phyloP scores from a whole-genome alignment of 2,113 vertebrate genomes.

The Alces alces region DNA sequence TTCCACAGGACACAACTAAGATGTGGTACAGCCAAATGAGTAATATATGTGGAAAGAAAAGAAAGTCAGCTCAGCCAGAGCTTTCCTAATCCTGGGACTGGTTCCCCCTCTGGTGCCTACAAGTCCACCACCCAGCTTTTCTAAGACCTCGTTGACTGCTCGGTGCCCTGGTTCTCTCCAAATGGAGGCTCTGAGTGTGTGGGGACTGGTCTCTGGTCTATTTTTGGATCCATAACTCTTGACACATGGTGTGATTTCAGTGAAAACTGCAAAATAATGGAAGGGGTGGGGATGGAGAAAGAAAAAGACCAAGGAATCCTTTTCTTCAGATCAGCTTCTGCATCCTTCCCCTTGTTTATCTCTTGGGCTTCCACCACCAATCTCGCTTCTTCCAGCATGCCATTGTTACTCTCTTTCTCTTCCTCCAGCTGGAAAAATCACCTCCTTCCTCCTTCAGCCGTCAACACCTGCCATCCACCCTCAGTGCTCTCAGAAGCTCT shows the following conservation, averaged over 20 bases:
- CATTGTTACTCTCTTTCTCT: background rate
- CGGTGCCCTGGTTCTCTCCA: background rate
- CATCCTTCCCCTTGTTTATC: background rate
- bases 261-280: background rate
- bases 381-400: background rate
- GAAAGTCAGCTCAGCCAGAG: background rate
- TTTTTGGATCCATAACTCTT: background rate
- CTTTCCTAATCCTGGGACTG: background rate
- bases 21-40: background rate
- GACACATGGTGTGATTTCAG: background rate
- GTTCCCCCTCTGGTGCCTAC: background rate
- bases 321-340: background rate
- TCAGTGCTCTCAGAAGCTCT: background rate
- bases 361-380: background rate
- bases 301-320: background rate
- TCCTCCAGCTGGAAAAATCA: background rate
- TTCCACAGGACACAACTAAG: background rate
- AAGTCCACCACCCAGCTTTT: background rate
- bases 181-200: no score
- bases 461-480: background rate
- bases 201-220: background rate
- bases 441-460: background rate
- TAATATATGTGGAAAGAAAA: background rate
- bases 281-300: background rate
- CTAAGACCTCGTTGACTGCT: background rate